Conservation (phyloP, 2,888 invertebrate genomes). For the Diarsia rubi region DNA sequence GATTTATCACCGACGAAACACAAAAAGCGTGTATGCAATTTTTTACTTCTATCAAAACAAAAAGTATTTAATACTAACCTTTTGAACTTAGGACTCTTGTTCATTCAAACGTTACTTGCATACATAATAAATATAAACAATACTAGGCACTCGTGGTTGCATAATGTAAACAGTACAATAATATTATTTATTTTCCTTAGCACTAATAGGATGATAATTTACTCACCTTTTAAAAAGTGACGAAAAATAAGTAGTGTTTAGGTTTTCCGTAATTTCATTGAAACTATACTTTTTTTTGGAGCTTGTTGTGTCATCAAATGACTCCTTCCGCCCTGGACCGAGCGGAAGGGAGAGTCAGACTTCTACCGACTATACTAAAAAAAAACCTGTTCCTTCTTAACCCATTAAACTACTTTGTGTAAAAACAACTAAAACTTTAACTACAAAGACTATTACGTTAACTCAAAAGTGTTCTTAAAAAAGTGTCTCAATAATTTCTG, state of each 20-base stretch:
- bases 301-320: no score
- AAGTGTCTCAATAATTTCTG: no score
- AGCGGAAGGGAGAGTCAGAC: no score
- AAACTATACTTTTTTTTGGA: background rate
- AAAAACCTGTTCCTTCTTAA: no score
- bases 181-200: conserved; percentile 5
- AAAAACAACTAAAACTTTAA: no score
- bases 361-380: no score
- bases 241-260: background rate
- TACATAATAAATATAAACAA: background rate
- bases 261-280: background rate
- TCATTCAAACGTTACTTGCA: background rate
- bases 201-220: background rate
- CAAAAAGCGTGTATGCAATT: background rate
- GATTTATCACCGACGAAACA: background rate
- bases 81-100: background rate
- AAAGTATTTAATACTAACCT: background rate
- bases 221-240: no score
- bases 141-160: background rate
- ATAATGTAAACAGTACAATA: conserved; percentile 1
- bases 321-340: no score
- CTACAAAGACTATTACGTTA: no score
- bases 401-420: no score
- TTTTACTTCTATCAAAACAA: background rate
- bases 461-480: no score